Percentiles rank a stretch among this genome's conserved stretches.
Conservation (phyloP, 2,797 vertebrate species). For the Triplophysa yarkandensis region DNA sequence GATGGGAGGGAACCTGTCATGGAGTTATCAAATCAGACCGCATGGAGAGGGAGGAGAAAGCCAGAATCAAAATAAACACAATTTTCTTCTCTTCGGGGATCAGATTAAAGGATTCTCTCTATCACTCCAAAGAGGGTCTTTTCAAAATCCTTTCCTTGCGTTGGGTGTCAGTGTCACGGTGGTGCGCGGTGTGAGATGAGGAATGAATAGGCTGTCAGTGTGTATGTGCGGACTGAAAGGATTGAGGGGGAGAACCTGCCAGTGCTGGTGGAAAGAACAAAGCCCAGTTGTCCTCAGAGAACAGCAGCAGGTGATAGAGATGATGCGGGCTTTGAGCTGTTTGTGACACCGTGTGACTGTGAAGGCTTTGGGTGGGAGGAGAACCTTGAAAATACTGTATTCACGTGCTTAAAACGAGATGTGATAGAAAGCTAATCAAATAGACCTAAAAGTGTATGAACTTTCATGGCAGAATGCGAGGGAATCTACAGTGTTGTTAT, state of each 20-base stretch:
- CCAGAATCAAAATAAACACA: conserved; percentile 47
- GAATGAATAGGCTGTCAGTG: conserved; percentile 67
- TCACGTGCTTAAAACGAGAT: neutral
- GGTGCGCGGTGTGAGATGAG: conserved; percentile 60
- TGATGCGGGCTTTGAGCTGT: conserved; percentile 17
- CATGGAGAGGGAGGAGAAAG: conserved; percentile 29
- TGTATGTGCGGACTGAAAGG: conserved; percentile 33
- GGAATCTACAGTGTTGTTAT: conserved; percentile 12
- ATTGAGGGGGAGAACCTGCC: conserved; percentile 40
- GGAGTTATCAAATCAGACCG: conserved; percentile 38
- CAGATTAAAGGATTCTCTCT: conserved; percentile 59
- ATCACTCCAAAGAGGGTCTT: conserved; percentile 55
- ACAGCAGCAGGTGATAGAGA: conserved; percentile 36
- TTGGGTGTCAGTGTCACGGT: conserved; percentile 67
- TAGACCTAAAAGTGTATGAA: conserved; percentile 6
- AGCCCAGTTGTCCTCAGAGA: conserved; percentile 30
- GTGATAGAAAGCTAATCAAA: neutral
- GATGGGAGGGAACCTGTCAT: conserved; percentile 42
- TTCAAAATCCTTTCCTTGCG: conserved; percentile 64
- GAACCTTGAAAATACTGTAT: neutral
- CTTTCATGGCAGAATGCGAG: neutral
- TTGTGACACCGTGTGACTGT: conserved; percentile 20
- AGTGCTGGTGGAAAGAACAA: conserved; percentile 43
- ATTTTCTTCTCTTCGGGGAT: conserved; percentile 53
- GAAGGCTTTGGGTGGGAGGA: neutral